Base-by-base conservation (phyloP, 2,113 vertebrate genomes). In the Mirounga angustirostris region DNA sequence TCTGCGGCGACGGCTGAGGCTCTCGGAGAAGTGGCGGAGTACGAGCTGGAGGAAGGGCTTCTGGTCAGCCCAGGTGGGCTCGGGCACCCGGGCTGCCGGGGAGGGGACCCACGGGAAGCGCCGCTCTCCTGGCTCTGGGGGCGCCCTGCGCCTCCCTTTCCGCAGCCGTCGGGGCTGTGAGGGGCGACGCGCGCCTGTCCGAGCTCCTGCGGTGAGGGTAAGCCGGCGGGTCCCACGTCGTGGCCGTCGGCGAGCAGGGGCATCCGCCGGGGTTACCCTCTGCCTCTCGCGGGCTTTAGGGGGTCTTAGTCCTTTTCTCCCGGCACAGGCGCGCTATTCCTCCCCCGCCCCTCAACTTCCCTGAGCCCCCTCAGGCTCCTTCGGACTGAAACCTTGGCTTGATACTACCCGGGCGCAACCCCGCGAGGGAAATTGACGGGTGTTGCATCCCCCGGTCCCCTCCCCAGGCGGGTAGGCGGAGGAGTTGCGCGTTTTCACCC, bases 41-140 rank as follows among this genome's bases (percentile, higher is more conserved):
- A 50, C 85, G 21, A 46, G 58, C 81, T 56, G 86, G 82, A 95
- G 63, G 89, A 91, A 26, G 52, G 59, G 71, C 85, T 92, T 98
- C 89, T 93, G 58, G 58, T 78, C 40, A 92, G 93, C 85, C 76
- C 95, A 96, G 97, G 97, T 97, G 97, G 76, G 97, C 92, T 95
- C 21, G 30, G 82, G 78, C 67, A 30, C 54, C 89, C 19, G 63
- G 89, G 88, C 80, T 73, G 43, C n/a, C 3, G 21, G 87, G 87
- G 61, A 84, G 69, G 71, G 82, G 50, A 65, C 84, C 50, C 52
- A 11, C 19, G 92, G 61, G 54, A 88, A 84, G 59, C 89, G 74
- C 73, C 36, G 28, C n/a, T 82, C 54, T 67, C 63, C 30, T 1
- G 74, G 71, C 74, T 89, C 90, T 21, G 67, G 89, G 84, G 94